These are phyloP conservation scores for Scaptomyza flava DNA, from an alignment of 2,888 invertebrate species.

Conservation along the genomic window DNA sequence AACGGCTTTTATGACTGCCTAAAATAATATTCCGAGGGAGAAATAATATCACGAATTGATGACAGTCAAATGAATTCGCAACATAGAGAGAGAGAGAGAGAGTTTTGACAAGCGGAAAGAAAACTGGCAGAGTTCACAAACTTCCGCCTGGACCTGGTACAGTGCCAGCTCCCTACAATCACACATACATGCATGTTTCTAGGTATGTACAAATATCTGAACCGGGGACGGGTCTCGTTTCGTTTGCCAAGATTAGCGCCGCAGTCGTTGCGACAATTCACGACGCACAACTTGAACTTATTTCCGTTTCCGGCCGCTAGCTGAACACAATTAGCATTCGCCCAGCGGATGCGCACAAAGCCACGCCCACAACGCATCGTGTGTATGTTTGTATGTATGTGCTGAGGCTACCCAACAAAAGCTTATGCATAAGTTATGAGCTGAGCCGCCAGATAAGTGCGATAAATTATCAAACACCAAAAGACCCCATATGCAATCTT, in stretches of 20 bases:
- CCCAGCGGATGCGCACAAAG: conserved; percentile 17
- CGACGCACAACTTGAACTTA: conserved; percentile 59
- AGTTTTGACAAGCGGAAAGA: conserved; percentile 46
- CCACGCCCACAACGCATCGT: conserved; percentile 30
- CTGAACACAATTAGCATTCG: conserved; percentile 67
- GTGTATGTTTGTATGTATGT: conserved; percentile 2
- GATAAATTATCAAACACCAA: conserved; percentile 73
- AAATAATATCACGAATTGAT: conserved; percentile 36
- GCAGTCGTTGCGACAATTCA: conserved; percentile 47
- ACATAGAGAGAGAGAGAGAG: conserved; percentile 5
- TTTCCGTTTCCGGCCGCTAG: conserved; percentile 72
- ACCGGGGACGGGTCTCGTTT: conserved; percentile 24
- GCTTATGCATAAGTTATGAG: conserved; percentile 76
- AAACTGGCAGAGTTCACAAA: conserved; percentile 37
- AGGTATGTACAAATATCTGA: conserved; percentile 7
- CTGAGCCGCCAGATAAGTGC: conserved; percentile 70
- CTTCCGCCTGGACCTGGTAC: conserved; percentile 34
- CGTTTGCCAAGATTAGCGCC: conserved; percentile 57
- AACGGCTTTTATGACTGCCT: not conserved
- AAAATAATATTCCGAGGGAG: not conserved
- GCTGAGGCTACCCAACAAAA: conserved; percentile 52
- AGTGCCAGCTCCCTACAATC: conserved; percentile 2
- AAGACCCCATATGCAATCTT: conserved; percentile 56
- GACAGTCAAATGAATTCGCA: conserved; percentile 23
- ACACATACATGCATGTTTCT: conserved; percentile 1